These are phyloP conservation scores for Nymphalis urticae DNA, from an alignment of 2,888 invertebrate genomes.

Conservation along the genomic window DNA sequence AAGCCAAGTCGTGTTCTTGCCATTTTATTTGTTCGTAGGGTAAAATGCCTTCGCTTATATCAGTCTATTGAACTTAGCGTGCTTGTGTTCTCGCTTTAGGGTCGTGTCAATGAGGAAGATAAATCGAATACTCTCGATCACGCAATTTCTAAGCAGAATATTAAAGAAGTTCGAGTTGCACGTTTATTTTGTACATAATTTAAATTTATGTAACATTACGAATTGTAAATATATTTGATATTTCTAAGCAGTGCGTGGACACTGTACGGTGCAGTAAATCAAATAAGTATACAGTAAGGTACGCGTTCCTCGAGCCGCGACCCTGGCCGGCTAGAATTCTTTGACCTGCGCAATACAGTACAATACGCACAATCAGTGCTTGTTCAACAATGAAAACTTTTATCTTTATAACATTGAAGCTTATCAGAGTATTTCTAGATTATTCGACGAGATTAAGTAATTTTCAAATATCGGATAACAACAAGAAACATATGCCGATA, in stretches of 20 bases:
- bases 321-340: slow-evolving; percentile 17
- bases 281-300: slow-evolving; percentile 16
- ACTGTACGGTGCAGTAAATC: slow-evolving; percentile 12
- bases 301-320: slow-evolving; percentile 5
- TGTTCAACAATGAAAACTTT: slow-evolving; percentile 8
- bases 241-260: slow-evolving; percentile 15
- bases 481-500: not conserved
- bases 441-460: slow-evolving; percentile 7
- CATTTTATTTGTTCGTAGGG: slow-evolving; percentile 54
- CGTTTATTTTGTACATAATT: not conserved
- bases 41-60: slow-evolving; percentile 48
- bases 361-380: slow-evolving; percentile 22
- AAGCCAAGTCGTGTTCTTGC: slow-evolving; percentile 54
- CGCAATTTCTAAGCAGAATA: not conserved
- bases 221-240: slow-evolving; percentile 9
- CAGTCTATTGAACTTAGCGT: slow-evolving; percentile 51
- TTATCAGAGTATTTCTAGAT: slow-evolving; percentile 14
- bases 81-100: slow-evolving; percentile 37
- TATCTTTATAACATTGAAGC: slow-evolving; percentile 4
- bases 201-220: not conserved
- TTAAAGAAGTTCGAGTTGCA: not conserved
- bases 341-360: slow-evolving; percentile 14
- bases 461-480: not conserved
- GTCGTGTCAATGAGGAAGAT: slow-evolving; percentile 18
- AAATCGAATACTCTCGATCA: slow-evolving; percentile 5